Conservation (phyloP, 2,113 vertebrate genomes). For the Cacatua alba region DNA sequence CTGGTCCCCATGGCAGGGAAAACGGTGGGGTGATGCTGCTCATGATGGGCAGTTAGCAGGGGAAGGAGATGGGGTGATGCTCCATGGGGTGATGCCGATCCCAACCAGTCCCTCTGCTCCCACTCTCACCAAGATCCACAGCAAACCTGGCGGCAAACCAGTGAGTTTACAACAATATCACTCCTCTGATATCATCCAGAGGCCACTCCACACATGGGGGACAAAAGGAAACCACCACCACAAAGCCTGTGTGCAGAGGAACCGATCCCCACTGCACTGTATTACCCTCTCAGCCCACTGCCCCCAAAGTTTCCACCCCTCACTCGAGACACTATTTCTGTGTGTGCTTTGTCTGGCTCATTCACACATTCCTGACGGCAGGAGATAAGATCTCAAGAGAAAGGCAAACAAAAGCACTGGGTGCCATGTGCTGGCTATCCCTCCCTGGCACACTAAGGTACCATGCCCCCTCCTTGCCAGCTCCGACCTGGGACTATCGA, state of each 20-base stretch:
- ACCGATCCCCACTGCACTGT: neutral
- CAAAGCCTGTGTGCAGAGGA: neutral
- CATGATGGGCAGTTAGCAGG: fast-evolving
- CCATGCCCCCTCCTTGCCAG: neutral
- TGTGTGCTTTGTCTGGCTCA: slow-evolving; percentile 34
- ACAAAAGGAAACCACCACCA: neutral
- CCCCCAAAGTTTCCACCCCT: slow-evolving; percentile 1
- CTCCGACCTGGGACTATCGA: neutral
- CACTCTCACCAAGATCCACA: fast-evolving
- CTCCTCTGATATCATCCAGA: neutral
- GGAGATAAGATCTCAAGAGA: slow-evolving; percentile 43
- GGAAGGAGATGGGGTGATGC: neutral
- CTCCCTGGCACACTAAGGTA: neutral
- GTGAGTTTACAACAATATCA: fast-evolving
- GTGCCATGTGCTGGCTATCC: neutral
- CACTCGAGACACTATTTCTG: neutral
- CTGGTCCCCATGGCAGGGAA: neutral
- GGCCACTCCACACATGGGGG: neutral
- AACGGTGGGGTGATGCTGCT: neutral
- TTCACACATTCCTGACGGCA: slow-evolving; percentile 15
- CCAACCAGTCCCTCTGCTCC: neutral
- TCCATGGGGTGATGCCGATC: neutral
- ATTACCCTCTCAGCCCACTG: neutral
- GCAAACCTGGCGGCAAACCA: neutral
- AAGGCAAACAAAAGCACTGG: slow-evolving; percentile 26